Percentiles rank a stretch among this genome's conserved stretches.
Evolutionary conservation across 2,113 vertebrate genomes (phyloP).

Genomic region (Typhlomys cinereus): DNA sequence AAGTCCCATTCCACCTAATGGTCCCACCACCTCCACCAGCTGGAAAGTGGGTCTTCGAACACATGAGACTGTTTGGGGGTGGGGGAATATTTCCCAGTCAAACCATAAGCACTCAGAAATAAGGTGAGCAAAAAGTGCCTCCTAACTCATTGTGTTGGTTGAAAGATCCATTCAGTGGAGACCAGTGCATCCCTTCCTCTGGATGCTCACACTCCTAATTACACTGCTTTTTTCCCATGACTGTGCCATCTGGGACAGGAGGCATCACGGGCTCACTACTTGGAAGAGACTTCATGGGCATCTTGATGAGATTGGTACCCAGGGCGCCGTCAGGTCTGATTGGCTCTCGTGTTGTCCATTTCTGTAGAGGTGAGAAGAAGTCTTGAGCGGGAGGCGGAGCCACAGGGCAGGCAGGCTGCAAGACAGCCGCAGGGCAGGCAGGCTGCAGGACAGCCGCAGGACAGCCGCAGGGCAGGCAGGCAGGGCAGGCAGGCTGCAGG

Average conservation of each 20-base stretch:
- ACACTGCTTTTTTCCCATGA: neutral
- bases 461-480: neutral
- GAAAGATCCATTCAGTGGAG: neutral
- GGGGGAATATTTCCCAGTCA: neutral
- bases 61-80: neutral
- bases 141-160: neutral
- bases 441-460: neutral
- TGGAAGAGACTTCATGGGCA: neutral
- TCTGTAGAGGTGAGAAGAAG: neutral
- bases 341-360: neutral
- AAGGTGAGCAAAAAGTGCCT: neutral
- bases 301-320: neutral
- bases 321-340: neutral
- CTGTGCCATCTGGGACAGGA: neutral
- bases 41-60: neutral
- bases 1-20: neutral
- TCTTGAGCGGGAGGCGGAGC: neutral
- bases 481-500: no score
- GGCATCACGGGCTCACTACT: neutral
- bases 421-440: rapidly evolving
- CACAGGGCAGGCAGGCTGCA: neutral
- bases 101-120: neutral
- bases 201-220: neutral
- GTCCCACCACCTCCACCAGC: neutral
- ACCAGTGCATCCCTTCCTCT: rapidly evolving